Percentiles rank a stretch among this genome's conserved stretches.
Conservation (phyloP, 1,140 invertebrate species). For the Metopolophium dirhodum region DNA sequence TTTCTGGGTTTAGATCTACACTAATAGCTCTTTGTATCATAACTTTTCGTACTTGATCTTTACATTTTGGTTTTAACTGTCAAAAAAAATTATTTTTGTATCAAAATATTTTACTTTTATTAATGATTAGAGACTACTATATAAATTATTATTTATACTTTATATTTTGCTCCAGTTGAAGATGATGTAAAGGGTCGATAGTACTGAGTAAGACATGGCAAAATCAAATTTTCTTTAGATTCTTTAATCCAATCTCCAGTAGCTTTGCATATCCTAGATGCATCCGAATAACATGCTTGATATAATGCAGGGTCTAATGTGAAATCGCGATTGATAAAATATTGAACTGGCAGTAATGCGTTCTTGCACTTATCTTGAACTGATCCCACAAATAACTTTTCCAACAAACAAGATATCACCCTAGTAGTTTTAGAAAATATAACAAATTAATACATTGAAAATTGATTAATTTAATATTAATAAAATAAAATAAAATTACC, state of each 20-base stretch:
- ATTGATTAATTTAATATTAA: neutral
- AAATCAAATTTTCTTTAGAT: conserved; percentile 71
- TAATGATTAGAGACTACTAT: conserved; percentile 20
- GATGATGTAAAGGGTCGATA: conserved; percentile 66
- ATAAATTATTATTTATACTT: neutral
- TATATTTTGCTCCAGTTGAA: conserved; percentile 51
- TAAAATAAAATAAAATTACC: neutral
- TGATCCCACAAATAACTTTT: conserved; percentile 80
- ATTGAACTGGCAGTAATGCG: conserved; percentile 93
- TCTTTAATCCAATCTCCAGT: conserved; percentile 77
- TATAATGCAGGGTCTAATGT: conserved; percentile 91
- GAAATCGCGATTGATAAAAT: conserved; percentile 94
- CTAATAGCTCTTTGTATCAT: conserved; percentile 91
- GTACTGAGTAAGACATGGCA: conserved; percentile 91
- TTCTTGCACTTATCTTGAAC: conserved; percentile 92
- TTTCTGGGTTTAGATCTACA: conserved; percentile 92
- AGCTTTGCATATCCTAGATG: conserved; percentile 80
- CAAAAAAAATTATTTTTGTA: conserved; percentile 38
- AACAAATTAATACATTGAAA: neutral
- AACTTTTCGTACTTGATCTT: conserved; percentile 83
- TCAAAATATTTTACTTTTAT: neutral
- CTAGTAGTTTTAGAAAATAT: conserved; percentile 65
- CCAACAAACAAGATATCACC: conserved; percentile 93
- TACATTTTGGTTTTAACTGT: conserved; percentile 71
- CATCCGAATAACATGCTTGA: conserved; percentile 85